phyloP scores from a whole-genome alignment of 2,888 invertebrate genomes.

The Dioctria rufipes region DNA sequence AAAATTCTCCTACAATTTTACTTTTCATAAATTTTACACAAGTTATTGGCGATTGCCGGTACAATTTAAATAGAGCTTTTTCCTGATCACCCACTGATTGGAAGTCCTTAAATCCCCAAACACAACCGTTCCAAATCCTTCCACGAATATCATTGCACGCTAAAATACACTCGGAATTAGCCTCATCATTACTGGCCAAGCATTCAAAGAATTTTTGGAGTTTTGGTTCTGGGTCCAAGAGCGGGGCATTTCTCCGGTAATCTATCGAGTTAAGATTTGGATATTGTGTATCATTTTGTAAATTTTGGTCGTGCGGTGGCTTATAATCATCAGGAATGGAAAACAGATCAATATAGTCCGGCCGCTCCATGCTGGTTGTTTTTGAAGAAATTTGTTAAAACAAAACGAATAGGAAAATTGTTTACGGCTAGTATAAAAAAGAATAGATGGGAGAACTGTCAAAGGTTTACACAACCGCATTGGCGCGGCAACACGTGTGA shows the following conservation, averaged over 20 bases:
- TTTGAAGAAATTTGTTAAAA: background rate
- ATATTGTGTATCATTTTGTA: conserved; percentile 66
- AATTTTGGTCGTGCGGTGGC: conserved; percentile 64
- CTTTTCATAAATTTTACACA: conserved; percentile 65
- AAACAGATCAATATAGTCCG: conserved; percentile 50
- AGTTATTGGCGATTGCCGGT: conserved; percentile 65
- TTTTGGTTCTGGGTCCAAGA: conserved; percentile 65
- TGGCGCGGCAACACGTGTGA: too few relatives aligned
- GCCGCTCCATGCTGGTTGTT: conserved; percentile 51
- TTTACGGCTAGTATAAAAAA: conserved; percentile 15
- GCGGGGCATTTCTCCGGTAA: conserved; percentile 64
- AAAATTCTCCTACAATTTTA: conserved; percentile 20
- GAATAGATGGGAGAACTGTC: background rate
- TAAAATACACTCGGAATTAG: conserved; percentile 62
- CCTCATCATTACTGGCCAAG: conserved; percentile 63
- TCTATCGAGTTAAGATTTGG: conserved; percentile 70
- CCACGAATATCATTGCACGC: conserved; percentile 67
- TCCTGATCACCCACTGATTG: conserved; percentile 60
- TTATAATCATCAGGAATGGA: conserved; percentile 64
- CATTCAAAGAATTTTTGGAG: conserved; percentile 68
- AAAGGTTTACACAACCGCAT: background rate
- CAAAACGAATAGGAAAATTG: conserved; percentile 9
- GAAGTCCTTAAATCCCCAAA: conserved; percentile 67
- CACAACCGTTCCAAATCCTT: conserved; percentile 66
- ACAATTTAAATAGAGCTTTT: conserved; percentile 64